Evolutionary conservation across 2,113 vertebrate species (phyloP).

Genomic region (Pterocles burchelli): DNA sequence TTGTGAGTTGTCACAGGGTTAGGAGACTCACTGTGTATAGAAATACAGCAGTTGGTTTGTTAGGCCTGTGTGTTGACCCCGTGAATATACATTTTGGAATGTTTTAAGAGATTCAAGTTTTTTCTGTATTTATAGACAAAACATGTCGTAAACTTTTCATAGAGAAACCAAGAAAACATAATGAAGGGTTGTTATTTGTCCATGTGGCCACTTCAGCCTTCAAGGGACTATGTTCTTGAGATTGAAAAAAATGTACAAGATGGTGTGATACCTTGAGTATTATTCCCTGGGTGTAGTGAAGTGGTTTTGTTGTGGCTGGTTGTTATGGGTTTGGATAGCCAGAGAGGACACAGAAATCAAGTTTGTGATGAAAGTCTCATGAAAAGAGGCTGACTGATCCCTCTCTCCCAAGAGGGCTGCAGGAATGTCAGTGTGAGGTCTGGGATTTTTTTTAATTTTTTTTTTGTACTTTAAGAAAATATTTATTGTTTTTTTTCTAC

Average conservation of each 20-base stretch:
- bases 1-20: neutral
- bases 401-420: neutral
- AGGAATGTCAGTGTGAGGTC: neutral
- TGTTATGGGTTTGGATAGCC: neutral
- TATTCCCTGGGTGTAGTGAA: neutral
- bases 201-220: neutral
- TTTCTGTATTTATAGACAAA: neutral
- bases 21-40: neutral
- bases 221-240: neutral
- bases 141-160: neutral
- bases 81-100: neutral
- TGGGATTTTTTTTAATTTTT: neutral
- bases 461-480: conserved; percentile 24
- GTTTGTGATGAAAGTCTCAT: conserved; percentile 24
- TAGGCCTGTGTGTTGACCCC: neutral
- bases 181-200: neutral
- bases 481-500: conserved; percentile 46
- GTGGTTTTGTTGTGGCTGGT: neutral
- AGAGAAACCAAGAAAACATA: neutral
- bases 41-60: neutral
- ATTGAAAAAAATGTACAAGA: neutral
- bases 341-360: neutral
- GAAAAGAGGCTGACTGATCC: neutral
- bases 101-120: neutral
- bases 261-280: neutral